phyloP scores from a whole-genome alignment of 2,888 invertebrate genomes.

The Alloscopus bannaensis region DNA sequence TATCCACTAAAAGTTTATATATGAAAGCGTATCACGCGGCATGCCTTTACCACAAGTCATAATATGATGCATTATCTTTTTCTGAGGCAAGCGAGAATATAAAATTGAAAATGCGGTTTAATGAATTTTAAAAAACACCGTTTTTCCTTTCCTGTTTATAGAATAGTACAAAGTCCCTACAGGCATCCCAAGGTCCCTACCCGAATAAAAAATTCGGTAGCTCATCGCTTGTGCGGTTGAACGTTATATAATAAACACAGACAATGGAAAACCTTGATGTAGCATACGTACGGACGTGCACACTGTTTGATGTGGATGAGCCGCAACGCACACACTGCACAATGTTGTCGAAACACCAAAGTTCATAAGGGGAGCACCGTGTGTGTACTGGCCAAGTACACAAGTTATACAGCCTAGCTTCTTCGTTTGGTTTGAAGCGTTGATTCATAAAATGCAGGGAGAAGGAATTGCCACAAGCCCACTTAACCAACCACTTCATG shows the following conservation, averaged over 20 bases:
- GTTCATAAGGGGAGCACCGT: too few relatives aligned
- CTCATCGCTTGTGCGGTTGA: constrained; percentile 25
- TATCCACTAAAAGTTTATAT: too few relatives aligned
- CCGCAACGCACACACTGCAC: too few relatives aligned
- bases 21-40: too few relatives aligned
- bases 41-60: constrained; percentile 1
- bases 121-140: constrained; percentile 56
- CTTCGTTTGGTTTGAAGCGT: constrained; percentile 47
- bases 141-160: constrained; percentile 30
- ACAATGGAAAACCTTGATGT: constrained; percentile 20
- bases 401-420: too few relatives aligned
- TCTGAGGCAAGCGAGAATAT: constrained; percentile 22
- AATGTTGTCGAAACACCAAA: too few relatives aligned
- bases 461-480: constrained; percentile 41
- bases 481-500: constrained; percentile 42
- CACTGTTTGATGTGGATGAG: too few relatives aligned
- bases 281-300: too few relatives aligned
- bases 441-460: constrained; percentile 43
- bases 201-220: constrained; percentile 49
- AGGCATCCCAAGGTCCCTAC: constrained; percentile 51
- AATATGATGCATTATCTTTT: constrained; percentile 30
- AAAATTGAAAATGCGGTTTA: constrained; percentile 61
- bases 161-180: constrained; percentile 34
- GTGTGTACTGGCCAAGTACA: too few relatives aligned
- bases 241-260: constrained; percentile 23